Conservation (phyloP, 2,113 vertebrate genomes). For the Solenodon paradoxus region DNA sequence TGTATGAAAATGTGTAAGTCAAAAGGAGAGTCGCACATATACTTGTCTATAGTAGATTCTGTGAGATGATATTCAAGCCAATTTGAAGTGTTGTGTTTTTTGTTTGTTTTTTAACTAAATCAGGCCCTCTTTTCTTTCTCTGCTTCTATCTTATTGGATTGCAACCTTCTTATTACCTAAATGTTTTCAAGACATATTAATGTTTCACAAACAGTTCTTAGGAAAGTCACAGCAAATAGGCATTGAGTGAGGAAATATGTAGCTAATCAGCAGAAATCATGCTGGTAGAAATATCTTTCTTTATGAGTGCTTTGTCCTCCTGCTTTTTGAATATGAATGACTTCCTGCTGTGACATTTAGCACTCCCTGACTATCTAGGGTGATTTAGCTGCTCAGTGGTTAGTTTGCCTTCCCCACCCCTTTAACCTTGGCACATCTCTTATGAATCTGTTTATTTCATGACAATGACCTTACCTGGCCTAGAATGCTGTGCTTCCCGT, state of each 20-base stretch:
- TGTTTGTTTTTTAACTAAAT: background rate
- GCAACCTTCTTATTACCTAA: background rate
- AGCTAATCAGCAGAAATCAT: background rate
- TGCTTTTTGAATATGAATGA: background rate
- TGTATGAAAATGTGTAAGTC: background rate
- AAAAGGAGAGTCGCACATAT: background rate
- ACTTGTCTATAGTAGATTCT: background rate
- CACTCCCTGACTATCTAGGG: fast-evolving
- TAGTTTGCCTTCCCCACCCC: too few species aligned
- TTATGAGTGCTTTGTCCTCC: background rate
- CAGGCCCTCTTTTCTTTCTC: background rate
- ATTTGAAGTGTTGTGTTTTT: background rate
- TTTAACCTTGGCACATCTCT: fast-evolving
- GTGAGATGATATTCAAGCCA: background rate
- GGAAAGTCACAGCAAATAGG: background rate
- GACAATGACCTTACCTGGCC: background rate
- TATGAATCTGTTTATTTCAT: background rate
- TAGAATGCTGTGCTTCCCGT: background rate
- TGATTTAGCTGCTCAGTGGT: background rate
- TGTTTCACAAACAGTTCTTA: background rate
- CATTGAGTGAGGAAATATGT: background rate
- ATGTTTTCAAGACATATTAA: background rate
- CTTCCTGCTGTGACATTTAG: background rate
- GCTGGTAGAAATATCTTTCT: background rate
- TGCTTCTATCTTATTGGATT: background rate